A percentile compares a stretch with the other conserved stretches of the same genome.
Conservation (phyloP, 2,888 invertebrate genomes). For the Tineola bisselliella region DNA sequence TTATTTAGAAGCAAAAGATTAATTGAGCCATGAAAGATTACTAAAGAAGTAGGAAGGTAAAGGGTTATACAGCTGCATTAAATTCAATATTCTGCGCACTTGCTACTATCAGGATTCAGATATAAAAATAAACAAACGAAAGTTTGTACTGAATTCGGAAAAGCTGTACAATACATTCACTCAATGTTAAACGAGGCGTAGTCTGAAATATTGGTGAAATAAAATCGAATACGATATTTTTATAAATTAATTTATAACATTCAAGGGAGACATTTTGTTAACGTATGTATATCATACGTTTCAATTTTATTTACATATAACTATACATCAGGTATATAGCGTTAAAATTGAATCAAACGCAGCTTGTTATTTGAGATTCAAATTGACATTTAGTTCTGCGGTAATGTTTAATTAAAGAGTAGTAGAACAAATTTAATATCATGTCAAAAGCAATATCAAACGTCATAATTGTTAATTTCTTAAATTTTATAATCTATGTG, state of each 20-base stretch:
- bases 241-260: not conserved
- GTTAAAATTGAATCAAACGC: not conserved
- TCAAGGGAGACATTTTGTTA: too few species aligned
- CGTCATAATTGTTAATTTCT: not conserved
- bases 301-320: not conserved
- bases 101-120: not conserved
- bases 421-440: too few species aligned
- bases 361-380: not conserved
- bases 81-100: not conserved
- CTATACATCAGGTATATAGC: not conserved
- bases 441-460: too few species aligned
- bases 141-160: not conserved
- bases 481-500: not conserved
- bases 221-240: not conserved
- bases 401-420: too few species aligned
- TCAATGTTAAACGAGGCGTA: not conserved
- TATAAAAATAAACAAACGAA: not conserved
- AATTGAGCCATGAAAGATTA: too few species aligned
- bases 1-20: too few species aligned
- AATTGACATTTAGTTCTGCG: not conserved
- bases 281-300: too few species aligned
- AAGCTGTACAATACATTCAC: not conserved
- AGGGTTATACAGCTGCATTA: not conserved
- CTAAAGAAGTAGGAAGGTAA: too few species aligned
- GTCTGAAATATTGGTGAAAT: not conserved